Conservation (phyloP, 2,113 vertebrate species). For the Delphinapterus leucas region DNA sequence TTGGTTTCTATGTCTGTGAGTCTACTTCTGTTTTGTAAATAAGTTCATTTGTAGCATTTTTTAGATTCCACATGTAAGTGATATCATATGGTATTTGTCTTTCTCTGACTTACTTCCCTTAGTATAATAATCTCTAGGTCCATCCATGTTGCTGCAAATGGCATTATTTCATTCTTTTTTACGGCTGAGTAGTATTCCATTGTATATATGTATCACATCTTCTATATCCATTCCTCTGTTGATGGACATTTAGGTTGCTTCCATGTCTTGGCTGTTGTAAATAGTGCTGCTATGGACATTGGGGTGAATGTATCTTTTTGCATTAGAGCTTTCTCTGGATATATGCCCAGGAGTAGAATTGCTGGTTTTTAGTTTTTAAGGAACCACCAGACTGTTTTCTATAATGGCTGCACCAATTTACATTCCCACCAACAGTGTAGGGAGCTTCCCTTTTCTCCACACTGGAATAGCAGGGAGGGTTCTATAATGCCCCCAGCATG, state of each 20-base stretch:
- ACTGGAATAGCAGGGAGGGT: not conserved
- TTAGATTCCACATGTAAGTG: no score
- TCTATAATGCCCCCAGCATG: not conserved
- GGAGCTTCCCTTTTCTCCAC: not conserved
- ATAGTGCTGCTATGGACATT: not conserved
- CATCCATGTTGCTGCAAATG: no score
- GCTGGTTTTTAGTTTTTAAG: not conserved
- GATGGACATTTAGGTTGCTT: not conserved
- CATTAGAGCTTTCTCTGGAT: not conserved
- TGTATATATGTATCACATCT: no score
- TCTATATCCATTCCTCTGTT: not conserved
- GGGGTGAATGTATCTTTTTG: not conserved
- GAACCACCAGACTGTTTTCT: not conserved
- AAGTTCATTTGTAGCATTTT: no score
- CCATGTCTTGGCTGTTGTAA: not conserved
- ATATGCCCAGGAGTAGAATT: not conserved
- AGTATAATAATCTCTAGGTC: not conserved
- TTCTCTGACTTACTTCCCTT: not conserved
- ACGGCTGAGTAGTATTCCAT: no score
- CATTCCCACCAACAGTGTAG: not conserved
- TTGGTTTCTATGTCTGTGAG: no score
- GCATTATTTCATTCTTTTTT: no score
- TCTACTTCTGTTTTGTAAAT: no score
- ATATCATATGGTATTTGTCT: no score
- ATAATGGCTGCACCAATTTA: not conserved